phyloP scores from a whole-genome alignment of 1,140 invertebrate genomes.

The Eumeta japonica region DNA sequence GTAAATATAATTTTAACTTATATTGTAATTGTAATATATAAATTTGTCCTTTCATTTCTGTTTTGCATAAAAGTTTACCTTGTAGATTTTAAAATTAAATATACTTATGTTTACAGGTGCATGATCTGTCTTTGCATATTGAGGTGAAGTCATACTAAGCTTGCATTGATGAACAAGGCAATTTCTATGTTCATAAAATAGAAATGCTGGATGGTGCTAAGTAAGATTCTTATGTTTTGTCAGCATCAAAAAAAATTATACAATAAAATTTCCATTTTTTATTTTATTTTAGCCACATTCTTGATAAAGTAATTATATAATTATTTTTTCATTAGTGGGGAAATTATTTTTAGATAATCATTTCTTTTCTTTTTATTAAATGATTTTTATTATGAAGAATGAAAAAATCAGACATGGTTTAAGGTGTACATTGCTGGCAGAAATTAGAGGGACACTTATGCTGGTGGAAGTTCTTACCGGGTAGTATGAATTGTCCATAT shows the following conservation, averaged over 20 bases:
- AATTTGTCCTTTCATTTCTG: no score
- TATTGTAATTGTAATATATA: no score
- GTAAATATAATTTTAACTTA: no score
- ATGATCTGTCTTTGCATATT: constrained; percentile 85
- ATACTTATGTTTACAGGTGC: constrained; percentile 59
- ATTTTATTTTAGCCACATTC: no score
- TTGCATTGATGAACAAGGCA: constrained; percentile 81
- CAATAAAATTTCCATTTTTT: no score
- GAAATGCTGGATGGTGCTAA: constrained; percentile 61
- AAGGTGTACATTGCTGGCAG: constrained; percentile 45
- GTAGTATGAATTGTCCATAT: constrained; percentile 91
- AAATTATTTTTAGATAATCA: not conserved
- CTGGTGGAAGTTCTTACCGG: constrained; percentile 44
- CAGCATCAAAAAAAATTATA: no score
- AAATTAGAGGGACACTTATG: constrained; percentile 56
- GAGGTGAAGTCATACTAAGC: constrained; percentile 76
- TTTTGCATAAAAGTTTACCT: no score
- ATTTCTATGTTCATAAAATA: constrained; percentile 79
- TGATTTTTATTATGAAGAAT: not conserved
- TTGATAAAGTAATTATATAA: no score
- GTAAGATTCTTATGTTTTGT: constrained; percentile 22
- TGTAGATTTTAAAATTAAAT: no score
- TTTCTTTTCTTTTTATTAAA: not conserved
- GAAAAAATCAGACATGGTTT: constrained; percentile 9
- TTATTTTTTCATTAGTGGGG: no score